A percentile compares a stretch with the other conserved stretches of the same genome.
phyloP scores from a whole-genome alignment of 2,113 vertebrate species.

The Laticauda laticaudata region DNA sequence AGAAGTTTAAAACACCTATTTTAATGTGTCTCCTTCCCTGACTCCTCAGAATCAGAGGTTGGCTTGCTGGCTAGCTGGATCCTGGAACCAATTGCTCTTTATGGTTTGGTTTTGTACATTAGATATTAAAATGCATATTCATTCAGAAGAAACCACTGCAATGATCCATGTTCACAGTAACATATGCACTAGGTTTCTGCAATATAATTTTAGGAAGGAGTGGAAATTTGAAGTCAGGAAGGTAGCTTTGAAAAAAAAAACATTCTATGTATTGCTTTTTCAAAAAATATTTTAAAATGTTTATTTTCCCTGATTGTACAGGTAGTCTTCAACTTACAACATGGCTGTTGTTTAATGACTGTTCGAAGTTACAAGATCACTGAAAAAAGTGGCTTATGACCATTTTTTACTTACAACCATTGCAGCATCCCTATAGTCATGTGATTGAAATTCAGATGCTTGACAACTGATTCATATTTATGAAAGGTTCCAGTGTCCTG shows the following conservation, averaged over 20 bases:
- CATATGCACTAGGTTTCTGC: no score
- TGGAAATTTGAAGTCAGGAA: background rate
- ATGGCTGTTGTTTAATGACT: no score
- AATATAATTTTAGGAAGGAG: background rate
- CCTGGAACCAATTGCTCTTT: background rate
- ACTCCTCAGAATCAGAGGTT: background rate
- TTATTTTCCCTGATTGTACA: background rate
- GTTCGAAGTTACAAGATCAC: no score
- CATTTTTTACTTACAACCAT: no score
- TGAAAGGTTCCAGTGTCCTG: no score
- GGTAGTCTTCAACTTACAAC: no score
- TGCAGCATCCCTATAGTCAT: no score
- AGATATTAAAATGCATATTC: background rate
- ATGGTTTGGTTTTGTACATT: background rate
- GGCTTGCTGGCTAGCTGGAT: background rate
- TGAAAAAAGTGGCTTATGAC: no score
- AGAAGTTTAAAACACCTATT: background rate
- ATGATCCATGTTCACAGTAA: background rate
- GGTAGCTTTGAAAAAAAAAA: background rate
- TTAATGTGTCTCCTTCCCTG: background rate
- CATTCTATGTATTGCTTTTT: background rate
- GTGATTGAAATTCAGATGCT: no score
- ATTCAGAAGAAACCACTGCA: background rate
- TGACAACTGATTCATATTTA: no score
- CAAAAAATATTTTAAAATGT: background rate